These are phyloP conservation scores for Halcyon malimbica DNA, from an alignment of 2,113 vertebrate genomes.

Conservation along the genomic window DNA sequence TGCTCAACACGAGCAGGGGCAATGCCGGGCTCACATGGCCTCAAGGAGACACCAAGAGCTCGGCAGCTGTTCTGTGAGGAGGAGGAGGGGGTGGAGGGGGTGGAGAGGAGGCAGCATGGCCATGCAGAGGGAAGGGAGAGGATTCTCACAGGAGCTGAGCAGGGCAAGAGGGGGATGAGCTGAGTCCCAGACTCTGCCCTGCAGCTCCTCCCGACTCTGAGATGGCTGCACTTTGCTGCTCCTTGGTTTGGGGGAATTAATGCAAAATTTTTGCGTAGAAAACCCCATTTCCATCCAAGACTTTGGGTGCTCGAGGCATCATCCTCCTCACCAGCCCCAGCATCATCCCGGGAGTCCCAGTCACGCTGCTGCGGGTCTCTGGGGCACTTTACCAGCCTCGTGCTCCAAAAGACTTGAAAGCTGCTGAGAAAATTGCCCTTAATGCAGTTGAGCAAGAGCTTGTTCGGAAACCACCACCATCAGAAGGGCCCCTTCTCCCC, in stretches of 20 bases:
- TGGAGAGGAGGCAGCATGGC: neutral
- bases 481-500: neutral
- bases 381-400: accelerated
- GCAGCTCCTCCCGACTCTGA: neutral
- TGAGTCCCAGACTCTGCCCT: neutral
- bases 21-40: neutral
- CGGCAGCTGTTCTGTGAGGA: neutral
- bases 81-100: neutral
- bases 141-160: neutral
- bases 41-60: neutral
- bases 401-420: neutral
- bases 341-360: neutral
- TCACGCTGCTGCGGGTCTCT: neutral
- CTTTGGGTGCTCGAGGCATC: neutral
- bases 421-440: neutral
- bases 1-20: neutral
- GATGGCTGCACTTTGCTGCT: neutral
- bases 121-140: neutral
- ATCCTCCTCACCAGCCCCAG: neutral
- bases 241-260: neutral
- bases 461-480: neutral
- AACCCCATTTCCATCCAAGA: neutral
- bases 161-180: neutral
- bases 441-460: neutral
- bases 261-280: neutral